Evolutionary conservation across 2,888 invertebrate species (phyloP).

Genomic region (Hyposoter dolosus): DNA sequence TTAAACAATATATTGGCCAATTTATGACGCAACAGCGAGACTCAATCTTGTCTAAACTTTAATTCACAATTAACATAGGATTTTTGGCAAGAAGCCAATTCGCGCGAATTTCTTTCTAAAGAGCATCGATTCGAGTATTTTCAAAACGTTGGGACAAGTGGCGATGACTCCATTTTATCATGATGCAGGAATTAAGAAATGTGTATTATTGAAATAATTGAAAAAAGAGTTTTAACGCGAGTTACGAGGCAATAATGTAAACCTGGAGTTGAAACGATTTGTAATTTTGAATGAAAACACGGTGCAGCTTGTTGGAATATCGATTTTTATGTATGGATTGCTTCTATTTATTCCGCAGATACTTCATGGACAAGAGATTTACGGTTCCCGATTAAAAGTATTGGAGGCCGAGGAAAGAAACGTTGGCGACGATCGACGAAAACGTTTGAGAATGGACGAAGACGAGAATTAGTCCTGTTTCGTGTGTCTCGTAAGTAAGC

Average conservation of each 20-base stretch:
- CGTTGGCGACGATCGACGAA: constrained; percentile 82
- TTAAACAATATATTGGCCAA: constrained; percentile 31
- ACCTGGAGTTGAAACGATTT: neutral
- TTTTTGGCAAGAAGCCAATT: neutral
- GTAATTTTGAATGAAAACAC: neutral
- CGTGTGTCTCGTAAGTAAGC: constrained; percentile 81
- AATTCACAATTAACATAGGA: neutral
- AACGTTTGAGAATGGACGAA: constrained; percentile 83
- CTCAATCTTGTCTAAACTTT: constrained; percentile 7
- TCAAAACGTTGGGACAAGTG: neutral
- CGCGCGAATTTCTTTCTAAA: constrained; percentile 10
- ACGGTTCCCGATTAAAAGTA: constrained; percentile 94
- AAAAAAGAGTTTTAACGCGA: neutral
- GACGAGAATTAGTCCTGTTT: constrained; percentile 80
- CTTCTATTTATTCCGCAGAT: constrained; percentile 78
- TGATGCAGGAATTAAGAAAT: neutral
- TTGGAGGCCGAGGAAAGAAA: constrained; percentile 93
- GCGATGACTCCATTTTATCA: neutral
- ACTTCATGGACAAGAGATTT: constrained; percentile 95
- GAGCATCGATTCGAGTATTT: neutral
- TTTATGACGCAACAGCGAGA: constrained; percentile 29
- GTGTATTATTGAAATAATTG: neutral
- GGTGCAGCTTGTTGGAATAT: neutral
- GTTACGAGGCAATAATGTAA: neutral
- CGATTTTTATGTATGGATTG: neutral